Evolutionary conservation across 1,140 invertebrate species (phyloP), one percentile per base, ranked within the genome.

Genomic region (Pseudomyrmex gracilis): DNA sequence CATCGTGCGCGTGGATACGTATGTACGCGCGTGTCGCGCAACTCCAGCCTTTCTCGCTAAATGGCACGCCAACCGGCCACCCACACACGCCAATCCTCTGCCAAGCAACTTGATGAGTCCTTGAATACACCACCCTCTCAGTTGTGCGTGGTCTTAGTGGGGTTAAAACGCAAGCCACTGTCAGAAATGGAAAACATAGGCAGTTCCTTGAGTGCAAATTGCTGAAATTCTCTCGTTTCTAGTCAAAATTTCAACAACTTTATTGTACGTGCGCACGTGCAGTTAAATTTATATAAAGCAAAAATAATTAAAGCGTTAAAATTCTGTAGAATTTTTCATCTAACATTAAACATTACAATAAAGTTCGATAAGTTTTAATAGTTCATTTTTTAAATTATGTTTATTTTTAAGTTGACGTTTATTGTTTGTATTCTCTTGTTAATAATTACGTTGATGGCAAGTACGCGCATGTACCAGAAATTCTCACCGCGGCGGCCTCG

Each of bases 121-220:
- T 73, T 73, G 70, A 73, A 58, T 58, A 73, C n/a, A 49, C 58
- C 55, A 51, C 53, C 74, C 68, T 67, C 68, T 51, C 47, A 84
- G 76, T 83, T 83, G 85, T 85, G 84, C 71, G 90, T 89, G 90
- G 92, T 92, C 92, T 93, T 93, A 89, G 87, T 92, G 89, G 89
- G 91, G 92, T 93, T 93, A 93, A 93, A 93, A 92, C 91, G 78
- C 86, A 89, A 87, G n/a, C 78, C 77, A 85, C 83, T 80, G 73
- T 67, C 60, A 89, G 85, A 74, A 71, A 49, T 9, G 66, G 34
- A 60, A 53, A 74, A 57, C 57, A 43, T 61, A 73, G 68, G 64
- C 51, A 53, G 76, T 82, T 76, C 58, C 78, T 93, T 68, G 87
- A 80, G 89, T 91, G 90, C 89, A 93, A 92, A 91, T 93, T 93